Conservation (phyloP, 2,888 invertebrate genomes). For the Scelioninae gen. 1 region DNA sequence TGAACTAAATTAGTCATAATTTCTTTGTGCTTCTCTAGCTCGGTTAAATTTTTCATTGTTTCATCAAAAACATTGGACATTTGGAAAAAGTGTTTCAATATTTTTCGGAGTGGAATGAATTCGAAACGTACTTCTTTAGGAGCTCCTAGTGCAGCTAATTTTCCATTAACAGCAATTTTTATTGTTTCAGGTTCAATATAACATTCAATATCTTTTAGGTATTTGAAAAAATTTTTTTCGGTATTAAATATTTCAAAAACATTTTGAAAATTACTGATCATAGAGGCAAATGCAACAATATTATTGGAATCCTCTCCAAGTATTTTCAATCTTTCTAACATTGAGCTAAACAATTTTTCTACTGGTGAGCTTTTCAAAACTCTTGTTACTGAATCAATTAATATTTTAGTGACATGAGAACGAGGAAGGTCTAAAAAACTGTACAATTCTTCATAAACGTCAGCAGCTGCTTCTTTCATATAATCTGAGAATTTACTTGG, state of each 20-base stretch:
- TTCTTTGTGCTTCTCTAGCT: constrained; percentile 23
- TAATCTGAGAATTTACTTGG: background rate
- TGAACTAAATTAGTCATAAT: constrained; percentile 61
- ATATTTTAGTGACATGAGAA: background rate
- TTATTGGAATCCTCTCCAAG: constrained; percentile 39
- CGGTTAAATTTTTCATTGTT: constrained; percentile 35
- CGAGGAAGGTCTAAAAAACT: background rate
- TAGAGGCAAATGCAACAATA: constrained; percentile 20
- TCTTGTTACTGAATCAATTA: background rate
- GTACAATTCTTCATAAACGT: background rate
- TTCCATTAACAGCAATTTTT: background rate
- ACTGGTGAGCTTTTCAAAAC: constrained; percentile 5
- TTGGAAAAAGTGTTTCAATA: constrained; percentile 53
- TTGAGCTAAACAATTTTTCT: constrained; percentile 5
- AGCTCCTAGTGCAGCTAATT: background rate
- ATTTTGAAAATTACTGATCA: constrained; percentile 23
- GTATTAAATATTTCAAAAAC: constrained; percentile 33
- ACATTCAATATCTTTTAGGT: constrained; percentile 6
- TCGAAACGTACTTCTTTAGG: constrained; percentile 9
- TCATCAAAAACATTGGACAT: constrained; percentile 25
- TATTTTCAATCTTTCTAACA: constrained; percentile 20
- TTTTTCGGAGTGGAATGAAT: constrained; percentile 51
- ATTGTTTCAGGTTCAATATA: constrained; percentile 16
- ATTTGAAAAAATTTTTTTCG: constrained; percentile 53
- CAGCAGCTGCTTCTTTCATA: background rate